Conservation (phyloP, 35 echinoderm and acorn worm species). For the Apostichopus californicus region DNA sequence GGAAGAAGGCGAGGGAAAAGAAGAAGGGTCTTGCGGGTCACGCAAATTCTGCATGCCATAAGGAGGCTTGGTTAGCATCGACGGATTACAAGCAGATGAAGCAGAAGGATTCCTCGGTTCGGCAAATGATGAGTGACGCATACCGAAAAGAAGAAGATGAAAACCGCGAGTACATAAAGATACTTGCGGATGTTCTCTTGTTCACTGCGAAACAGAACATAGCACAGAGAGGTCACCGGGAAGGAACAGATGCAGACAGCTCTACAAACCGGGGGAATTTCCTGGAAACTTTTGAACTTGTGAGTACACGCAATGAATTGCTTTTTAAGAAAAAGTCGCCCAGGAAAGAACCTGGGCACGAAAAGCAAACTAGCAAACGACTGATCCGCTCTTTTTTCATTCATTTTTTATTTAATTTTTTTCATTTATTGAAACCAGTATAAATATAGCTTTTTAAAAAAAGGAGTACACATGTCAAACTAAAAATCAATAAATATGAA, state of each 20-base stretch:
- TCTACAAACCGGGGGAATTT: conserved; percentile 37
- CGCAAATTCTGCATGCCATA: conserved; percentile 10
- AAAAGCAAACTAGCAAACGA: too few species aligned
- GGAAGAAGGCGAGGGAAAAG: conserved; percentile 46
- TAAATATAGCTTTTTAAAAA: too few species aligned
- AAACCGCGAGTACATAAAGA: conserved; percentile 65
- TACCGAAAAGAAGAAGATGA: conserved; percentile 41
- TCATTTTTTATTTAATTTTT: too few species aligned
- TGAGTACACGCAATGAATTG: conserved; percentile 10
- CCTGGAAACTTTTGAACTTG: conserved; percentile 1
- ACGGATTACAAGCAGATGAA: conserved; percentile 22
- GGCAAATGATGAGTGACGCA: conserved; percentile 12
- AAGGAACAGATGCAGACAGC: background rate
- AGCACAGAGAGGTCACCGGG: too few species aligned
- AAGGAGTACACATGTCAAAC: too few species aligned
- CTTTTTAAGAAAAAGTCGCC: too few species aligned
- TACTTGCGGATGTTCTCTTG: background rate
- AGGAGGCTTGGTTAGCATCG: background rate
- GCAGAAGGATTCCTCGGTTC: conserved; percentile 26
- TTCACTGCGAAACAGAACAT: too few species aligned
- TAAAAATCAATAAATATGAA: too few species aligned
- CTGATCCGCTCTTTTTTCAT: too few species aligned
- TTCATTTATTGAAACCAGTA: too few species aligned
- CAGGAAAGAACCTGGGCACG: too few species aligned
- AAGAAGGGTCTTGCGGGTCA: conserved; percentile 23